These are phyloP conservation scores for Euura lappo DNA, from an alignment of 1,140 invertebrate species.

Conservation along the genomic window DNA sequence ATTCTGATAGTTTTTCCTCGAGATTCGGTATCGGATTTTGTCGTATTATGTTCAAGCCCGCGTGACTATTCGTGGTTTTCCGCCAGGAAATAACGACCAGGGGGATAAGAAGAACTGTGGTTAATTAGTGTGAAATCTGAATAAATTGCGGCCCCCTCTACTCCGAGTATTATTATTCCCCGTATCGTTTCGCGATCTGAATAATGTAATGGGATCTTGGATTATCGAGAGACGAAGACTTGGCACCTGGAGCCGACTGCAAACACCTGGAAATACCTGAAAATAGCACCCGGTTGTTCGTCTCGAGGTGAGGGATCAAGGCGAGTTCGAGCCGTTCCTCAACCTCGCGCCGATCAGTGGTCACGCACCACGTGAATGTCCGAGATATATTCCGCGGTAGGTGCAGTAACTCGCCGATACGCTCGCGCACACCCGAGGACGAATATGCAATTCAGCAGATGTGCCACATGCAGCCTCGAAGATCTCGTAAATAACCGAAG, in stretches of 20 bases:
- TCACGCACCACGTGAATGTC: background rate
- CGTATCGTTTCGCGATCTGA: background rate
- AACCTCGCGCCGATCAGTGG: background rate
- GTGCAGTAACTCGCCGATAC: background rate
- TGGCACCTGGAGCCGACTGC: background rate
- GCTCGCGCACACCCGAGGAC: background rate
- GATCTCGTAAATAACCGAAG: no score
- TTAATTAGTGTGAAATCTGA: no score
- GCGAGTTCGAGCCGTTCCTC: background rate
- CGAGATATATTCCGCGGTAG: background rate
- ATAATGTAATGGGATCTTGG: background rate
- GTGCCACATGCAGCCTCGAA: no score
- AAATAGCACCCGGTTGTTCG: background rate
- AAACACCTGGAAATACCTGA: conserved; percentile 1
- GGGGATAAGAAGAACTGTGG: no score
- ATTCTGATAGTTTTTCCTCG: no score
- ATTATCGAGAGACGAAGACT: background rate
- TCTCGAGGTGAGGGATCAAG: conserved; percentile 4
- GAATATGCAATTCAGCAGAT: no score
- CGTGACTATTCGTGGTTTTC: no score
- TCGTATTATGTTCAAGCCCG: no score
- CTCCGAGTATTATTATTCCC: no score
- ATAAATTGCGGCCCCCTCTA: no score
- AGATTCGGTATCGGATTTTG: no score
- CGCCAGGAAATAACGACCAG: no score